Conservation (phyloP, 2,797 vertebrate species). For the Myotis planiceps region DNA sequence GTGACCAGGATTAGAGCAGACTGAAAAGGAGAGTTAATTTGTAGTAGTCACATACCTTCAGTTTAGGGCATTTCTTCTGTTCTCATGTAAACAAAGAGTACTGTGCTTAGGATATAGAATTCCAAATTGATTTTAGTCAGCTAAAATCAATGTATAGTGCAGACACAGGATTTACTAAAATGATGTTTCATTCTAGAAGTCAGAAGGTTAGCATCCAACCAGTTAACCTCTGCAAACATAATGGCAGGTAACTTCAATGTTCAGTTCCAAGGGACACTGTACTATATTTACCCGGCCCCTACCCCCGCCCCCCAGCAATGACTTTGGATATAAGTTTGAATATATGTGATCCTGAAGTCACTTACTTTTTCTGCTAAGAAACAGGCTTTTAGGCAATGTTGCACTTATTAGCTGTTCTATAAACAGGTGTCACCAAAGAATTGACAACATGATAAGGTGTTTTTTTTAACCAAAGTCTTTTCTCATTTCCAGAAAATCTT, state of each 20-base stretch:
- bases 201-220: background rate
- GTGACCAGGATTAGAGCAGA: background rate
- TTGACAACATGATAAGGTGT: background rate
- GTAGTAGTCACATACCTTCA: background rate
- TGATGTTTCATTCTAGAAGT: slow-evolving; percentile 43
- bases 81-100: background rate
- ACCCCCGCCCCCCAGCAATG: background rate
- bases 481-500: background rate
- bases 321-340: background rate
- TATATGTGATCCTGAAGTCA: background rate
- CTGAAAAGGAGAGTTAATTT: slow-evolving; percentile 17
- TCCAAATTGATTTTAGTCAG: slow-evolving; percentile 35
- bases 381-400: background rate
- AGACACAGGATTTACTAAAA: slow-evolving; percentile 46
- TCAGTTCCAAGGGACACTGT: background rate
- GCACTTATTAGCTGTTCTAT: background rate
- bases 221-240: slow-evolving; percentile 19
- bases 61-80: background rate
- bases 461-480: background rate
- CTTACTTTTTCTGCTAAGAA: background rate
- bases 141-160: slow-evolving; percentile 39
- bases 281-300: background rate
- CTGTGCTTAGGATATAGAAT: background rate
- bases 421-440: background rate
- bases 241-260: background rate